Conservation (phyloP, 2,113 vertebrate species). For the Furnarius figulus region DNA sequence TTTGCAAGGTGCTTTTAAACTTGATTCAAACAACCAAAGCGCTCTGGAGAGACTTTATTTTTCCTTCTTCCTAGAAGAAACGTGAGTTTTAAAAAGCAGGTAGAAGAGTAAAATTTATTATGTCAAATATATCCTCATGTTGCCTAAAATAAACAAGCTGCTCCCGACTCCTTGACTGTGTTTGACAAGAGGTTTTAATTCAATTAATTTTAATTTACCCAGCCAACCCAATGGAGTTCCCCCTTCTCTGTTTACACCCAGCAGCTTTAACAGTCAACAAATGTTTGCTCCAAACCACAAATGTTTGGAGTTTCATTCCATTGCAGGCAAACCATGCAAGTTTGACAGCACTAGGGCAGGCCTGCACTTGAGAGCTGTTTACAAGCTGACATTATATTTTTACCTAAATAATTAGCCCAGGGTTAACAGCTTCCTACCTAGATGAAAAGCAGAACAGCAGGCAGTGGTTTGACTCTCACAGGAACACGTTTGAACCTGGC, state of each 20-base stretch:
- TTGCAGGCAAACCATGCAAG: neutral
- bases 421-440: neutral
- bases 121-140: neutral
- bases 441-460: neutral
- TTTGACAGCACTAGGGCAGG: neutral
- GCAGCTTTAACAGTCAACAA: neutral
- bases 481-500: neutral
- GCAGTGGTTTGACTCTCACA: neutral
- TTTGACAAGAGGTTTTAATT: neutral
- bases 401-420: neutral
- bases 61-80: neutral
- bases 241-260: neutral
- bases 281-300: constrained; percentile 32
- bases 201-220: neutral
- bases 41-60: neutral
- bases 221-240: neutral
- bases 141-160: constrained; percentile 23
- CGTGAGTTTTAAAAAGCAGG: neutral
- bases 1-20: neutral
- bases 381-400: neutral
- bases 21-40: neutral
- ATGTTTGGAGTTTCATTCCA: constrained; percentile 11
- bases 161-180: neutral
- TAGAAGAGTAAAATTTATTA: neutral
- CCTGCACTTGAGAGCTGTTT: constrained; percentile 7